phyloP scores from a whole-genome alignment of 2,888 invertebrate species.

The Desoria tigrina region DNA sequence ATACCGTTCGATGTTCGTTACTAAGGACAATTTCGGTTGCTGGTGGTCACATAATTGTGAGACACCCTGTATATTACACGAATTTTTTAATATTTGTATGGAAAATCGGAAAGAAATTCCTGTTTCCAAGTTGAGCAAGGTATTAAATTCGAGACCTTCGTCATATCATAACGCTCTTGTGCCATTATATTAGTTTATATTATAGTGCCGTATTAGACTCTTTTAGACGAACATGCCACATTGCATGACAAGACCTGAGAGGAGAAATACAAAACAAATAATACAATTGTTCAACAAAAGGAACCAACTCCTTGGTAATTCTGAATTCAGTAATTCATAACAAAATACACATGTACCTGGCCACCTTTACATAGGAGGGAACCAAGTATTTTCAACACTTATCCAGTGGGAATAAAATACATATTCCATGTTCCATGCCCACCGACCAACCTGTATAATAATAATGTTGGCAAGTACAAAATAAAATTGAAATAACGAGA shows the following conservation, averaged over 20 bases:
- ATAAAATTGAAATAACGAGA: neutral
- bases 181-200: neutral
- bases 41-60: no score
- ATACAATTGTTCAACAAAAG: no score
- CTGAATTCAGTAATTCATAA: neutral
- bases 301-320: no score
- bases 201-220: neutral
- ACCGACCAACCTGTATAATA: no score
- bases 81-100: neutral
- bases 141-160: neutral
- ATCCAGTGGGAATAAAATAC: no score
- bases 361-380: neutral
- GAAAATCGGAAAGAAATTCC: neutral
- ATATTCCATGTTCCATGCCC: no score
- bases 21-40: no score
- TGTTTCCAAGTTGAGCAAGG: neutral
- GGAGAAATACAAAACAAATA: constrained; percentile 4
- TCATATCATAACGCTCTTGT: neutral
- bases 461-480: no score
- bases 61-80: no score
- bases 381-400: neutral
- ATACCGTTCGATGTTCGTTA: no score
- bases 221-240: constrained; percentile 5
- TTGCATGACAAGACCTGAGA: constrained; percentile 3
- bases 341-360: neutral